phyloP scores from a whole-genome alignment of 2,888 invertebrate species.

The Latrodectus hesperus region DNA sequence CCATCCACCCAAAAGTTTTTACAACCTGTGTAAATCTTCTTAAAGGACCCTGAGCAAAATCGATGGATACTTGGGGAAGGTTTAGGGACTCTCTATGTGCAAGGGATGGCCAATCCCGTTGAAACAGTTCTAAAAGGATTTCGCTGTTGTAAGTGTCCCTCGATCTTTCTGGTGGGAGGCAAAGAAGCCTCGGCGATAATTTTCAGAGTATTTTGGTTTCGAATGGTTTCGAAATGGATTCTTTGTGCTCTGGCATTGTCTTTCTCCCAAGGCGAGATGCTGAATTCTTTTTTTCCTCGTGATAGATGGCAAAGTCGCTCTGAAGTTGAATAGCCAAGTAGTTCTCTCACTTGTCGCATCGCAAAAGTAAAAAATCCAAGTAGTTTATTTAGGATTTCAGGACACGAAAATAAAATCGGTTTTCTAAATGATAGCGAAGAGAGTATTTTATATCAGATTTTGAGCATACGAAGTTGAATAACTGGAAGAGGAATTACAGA shows the following conservation, averaged over 20 bases:
- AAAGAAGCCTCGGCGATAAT: neutral
- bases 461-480: too few relatives aligned
- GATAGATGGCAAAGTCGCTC: neutral
- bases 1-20: constrained; percentile 5
- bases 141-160: constrained; percentile 19
- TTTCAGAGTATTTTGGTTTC: constrained; percentile 2
- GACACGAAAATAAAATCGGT: too few relatives aligned
- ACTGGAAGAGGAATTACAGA: too few relatives aligned
- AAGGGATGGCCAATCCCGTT: neutral
- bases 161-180: neutral
- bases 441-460: too few relatives aligned
- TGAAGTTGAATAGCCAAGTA: neutral
- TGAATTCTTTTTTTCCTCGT: neutral
- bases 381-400: too few relatives aligned
- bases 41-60: constrained; percentile 8
- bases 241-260: neutral
- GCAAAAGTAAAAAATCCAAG: too few relatives aligned
- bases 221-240: neutral
- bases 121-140: constrained; percentile 39
- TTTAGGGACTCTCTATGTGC: neutral
- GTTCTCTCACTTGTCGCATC: neutral
- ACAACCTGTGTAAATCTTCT: constrained; percentile 17
- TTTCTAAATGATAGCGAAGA: too few relatives aligned
- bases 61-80: constrained; percentile 1
- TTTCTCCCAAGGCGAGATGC: neutral